phyloP scores from a whole-genome alignment of 2,888 invertebrate genomes.

The Malthinus seriepunctatus region DNA sequence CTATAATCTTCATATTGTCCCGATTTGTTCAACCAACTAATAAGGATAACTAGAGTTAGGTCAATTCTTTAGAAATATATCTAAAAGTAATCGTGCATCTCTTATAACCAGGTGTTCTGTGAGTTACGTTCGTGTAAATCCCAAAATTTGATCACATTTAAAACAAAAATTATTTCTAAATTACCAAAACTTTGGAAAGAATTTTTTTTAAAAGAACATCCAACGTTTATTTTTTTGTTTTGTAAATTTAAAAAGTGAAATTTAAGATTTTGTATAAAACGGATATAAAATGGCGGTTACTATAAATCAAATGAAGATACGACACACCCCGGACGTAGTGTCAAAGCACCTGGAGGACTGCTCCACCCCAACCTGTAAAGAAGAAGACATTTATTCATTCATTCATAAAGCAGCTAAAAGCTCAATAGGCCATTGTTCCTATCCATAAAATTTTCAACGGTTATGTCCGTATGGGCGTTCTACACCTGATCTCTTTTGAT shows the following conservation, averaged over 20 bases:
- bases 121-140: slow-evolving; percentile 13
- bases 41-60: slow-evolving; percentile 56
- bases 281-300: slow-evolving; percentile 28
- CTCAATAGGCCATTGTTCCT: slow-evolving; percentile 26
- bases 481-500: slow-evolving; percentile 47
- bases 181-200: not conserved
- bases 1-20: slow-evolving; percentile 47
- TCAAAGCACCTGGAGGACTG: slow-evolving; percentile 29
- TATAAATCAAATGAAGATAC: slow-evolving; percentile 26
- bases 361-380: slow-evolving; percentile 27
- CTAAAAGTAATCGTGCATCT: slow-evolving; percentile 40
- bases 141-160: slow-evolving; percentile 24
- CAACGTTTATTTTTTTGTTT: not conserved
- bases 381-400: slow-evolving; percentile 29
- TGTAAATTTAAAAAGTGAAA: slow-evolving; percentile 1
- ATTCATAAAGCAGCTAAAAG: slow-evolving; percentile 29
- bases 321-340: slow-evolving; percentile 30
- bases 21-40: slow-evolving; percentile 50
- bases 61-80: slow-evolving; percentile 52
- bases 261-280: slow-evolving; percentile 7
- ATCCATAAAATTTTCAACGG: slow-evolving; percentile 38
- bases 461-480: slow-evolving; percentile 41
- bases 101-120: slow-evolving; percentile 46
- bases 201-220: not conserved
- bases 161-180: not conserved